Evolutionary conservation across 64 coral and sea anemone genomes (phyloP).

Genomic region (Pachyseris speciosa): DNA sequence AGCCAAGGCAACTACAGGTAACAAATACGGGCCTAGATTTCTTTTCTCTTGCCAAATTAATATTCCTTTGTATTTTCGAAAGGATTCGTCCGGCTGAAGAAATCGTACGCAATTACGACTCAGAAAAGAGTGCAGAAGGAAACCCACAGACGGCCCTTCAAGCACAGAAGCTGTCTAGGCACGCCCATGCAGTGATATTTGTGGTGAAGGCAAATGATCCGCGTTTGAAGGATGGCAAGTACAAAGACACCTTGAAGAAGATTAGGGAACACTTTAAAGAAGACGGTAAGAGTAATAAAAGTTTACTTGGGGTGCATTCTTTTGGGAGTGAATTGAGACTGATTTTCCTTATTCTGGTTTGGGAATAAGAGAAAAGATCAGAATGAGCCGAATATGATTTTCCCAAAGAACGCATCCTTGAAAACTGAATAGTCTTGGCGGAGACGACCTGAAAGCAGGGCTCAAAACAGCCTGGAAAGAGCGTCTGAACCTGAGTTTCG

Average conservation of each 20-base stretch:
- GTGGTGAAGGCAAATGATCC: slow-evolving; percentile 75
- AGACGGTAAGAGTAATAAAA: slow-evolving; percentile 29
- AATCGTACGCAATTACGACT: slow-evolving; percentile 37
- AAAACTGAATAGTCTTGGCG: too few relatives aligned
- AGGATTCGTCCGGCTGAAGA: slow-evolving; percentile 36
- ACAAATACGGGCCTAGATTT: too few relatives aligned
- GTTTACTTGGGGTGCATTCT: too few relatives aligned
- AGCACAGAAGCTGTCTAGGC: slow-evolving; percentile 24
- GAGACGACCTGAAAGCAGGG: too few relatives aligned
- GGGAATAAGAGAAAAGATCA: too few relatives aligned
- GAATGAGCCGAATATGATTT: too few relatives aligned
- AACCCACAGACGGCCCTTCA: neutral
- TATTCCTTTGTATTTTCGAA: neutral
- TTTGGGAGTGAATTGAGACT: too few relatives aligned
- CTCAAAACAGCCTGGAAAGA: too few relatives aligned
- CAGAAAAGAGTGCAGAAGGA: neutral
- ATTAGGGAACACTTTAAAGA: slow-evolving; percentile 63
- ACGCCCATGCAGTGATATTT: slow-evolving; percentile 73
- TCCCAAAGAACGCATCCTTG: too few relatives aligned
- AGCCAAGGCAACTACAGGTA: too few relatives aligned
- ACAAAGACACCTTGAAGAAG: slow-evolving; percentile 52
- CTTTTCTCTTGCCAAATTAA: neutral
- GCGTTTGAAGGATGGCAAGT: slow-evolving; percentile 49
- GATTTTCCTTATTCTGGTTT: too few relatives aligned
- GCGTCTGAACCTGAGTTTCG: too few relatives aligned